Conservation (phyloP, 2,113 vertebrate species). For the Lutjanus erythropterus region DNA sequence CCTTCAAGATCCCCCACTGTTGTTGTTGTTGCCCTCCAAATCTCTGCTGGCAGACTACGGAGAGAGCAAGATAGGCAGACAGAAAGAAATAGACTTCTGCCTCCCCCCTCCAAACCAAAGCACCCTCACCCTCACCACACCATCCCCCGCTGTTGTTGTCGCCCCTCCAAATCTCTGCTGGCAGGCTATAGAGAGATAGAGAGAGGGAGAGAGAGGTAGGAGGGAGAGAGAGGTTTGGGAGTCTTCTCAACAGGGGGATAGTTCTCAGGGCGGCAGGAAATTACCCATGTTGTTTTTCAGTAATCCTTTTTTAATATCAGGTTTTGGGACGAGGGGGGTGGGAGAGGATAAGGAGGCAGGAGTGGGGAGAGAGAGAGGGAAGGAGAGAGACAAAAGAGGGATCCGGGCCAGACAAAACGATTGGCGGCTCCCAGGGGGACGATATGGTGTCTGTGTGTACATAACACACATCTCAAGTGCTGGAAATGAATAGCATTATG, state of each 20-base stretch:
- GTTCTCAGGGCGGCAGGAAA: slow-evolving; percentile 75
- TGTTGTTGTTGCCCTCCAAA: slow-evolving; percentile 65
- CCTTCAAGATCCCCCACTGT: slow-evolving; percentile 36
- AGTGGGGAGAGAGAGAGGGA: slow-evolving; percentile 23
- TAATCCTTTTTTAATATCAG: slow-evolving; percentile 85
- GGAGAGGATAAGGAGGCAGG: slow-evolving; percentile 34
- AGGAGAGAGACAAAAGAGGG: slow-evolving; percentile 65
- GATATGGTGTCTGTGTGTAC: slow-evolving; percentile 63
- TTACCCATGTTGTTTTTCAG: slow-evolving; percentile 69
- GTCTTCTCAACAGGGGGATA: slow-evolving; percentile 41
- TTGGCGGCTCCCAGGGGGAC: slow-evolving; percentile 58
- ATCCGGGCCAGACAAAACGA: slow-evolving; percentile 74
- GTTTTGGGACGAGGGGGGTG: slow-evolving; percentile 57
- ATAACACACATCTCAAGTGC: slow-evolving; percentile 67
- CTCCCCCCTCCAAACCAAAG: slow-evolving; percentile 9
- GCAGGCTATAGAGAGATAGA: slow-evolving; percentile 4
- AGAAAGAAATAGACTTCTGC: slow-evolving; percentile 51
- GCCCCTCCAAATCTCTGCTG: slow-evolving; percentile 57
- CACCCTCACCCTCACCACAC: slow-evolving; percentile 20
- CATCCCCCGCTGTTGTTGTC: slow-evolving; percentile 56
- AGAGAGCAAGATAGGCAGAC: slow-evolving; percentile 38
- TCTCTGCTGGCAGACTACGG: slow-evolving; percentile 53
- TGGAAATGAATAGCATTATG: slow-evolving; percentile 65
- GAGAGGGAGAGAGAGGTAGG: slow-evolving; percentile 13
- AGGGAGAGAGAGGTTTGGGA: slow-evolving; percentile 37